These are phyloP conservation scores for Torymus tubicola DNA, from an alignment of 2,888 invertebrate genomes.

Conservation along the genomic window DNA sequence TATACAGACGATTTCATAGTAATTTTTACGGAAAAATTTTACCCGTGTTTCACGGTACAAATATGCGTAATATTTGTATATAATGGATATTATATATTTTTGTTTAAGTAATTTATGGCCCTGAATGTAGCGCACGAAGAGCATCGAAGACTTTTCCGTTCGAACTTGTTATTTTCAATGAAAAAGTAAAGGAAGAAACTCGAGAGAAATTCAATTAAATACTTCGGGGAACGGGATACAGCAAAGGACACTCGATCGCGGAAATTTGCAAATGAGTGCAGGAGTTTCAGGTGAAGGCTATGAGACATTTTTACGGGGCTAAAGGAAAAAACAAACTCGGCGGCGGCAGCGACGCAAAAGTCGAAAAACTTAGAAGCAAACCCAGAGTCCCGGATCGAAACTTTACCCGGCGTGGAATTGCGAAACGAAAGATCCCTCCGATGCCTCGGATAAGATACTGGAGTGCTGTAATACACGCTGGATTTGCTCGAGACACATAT, in stretches of 20 bases:
- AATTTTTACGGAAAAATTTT: too few relatives aligned
- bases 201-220: background rate
- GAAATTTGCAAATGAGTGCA: conserved; percentile 33
- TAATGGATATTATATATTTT: background rate
- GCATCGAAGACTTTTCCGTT: background rate
- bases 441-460: conserved; percentile 31
- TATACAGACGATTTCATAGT: too few relatives aligned
- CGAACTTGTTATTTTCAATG: background rate
- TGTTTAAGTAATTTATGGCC: background rate
- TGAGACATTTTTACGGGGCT: background rate
- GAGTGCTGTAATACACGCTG: conserved; percentile 38
- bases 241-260: conserved; percentile 5
- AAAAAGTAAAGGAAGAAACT: background rate
- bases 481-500: conserved; percentile 41
- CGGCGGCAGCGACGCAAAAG: background rate
- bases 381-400: conserved; percentile 29
- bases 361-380: conserved; percentile 8
- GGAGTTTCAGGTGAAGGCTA: background rate
- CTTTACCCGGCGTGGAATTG: conserved; percentile 11
- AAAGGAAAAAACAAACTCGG: conserved; percentile 1
- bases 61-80: too few relatives aligned
- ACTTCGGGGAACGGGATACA: background rate
- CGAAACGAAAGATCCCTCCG: conserved; percentile 17
- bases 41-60: too few relatives aligned
- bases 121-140: too few relatives aligned